These are phyloP conservation scores for Xenopus petersii DNA, from an alignment of 2,797 vertebrate species.

Conservation along the genomic window DNA sequence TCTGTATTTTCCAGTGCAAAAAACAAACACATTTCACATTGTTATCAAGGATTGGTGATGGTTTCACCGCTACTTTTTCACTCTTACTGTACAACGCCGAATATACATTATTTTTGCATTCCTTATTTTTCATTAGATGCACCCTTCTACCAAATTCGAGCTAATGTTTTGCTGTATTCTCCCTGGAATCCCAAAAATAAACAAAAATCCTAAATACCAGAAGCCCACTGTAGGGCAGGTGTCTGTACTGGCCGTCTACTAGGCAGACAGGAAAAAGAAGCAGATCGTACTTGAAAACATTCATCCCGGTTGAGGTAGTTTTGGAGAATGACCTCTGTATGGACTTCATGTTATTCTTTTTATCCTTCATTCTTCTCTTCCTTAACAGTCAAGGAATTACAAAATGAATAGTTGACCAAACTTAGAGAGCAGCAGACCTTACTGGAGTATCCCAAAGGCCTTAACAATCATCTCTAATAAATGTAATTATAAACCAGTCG, in stretches of 20 bases:
- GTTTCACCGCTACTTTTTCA: neutral
- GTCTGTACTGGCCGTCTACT: slow-evolving; percentile 18
- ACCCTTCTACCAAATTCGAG: neutral
- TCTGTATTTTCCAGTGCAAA: slow-evolving; percentile 1
- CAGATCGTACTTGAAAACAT: slow-evolving; percentile 79
- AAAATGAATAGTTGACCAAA: slow-evolving; percentile 49
- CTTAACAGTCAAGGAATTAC: slow-evolving; percentile 56
- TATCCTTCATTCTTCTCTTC: slow-evolving; percentile 9
- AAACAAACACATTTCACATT: neutral
- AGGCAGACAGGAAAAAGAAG: slow-evolving; percentile 10
- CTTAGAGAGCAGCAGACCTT: slow-evolving; percentile 28
- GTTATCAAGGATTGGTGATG: neutral
- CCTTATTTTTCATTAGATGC: slow-evolving; percentile 30
- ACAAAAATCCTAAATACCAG: neutral
- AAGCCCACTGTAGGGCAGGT: neutral
- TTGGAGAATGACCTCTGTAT: slow-evolving; percentile 66
- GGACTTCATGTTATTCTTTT: slow-evolving; percentile 62
- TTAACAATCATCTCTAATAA: slow-evolving; percentile 26
- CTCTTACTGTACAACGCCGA: neutral
- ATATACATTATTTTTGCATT: neutral
- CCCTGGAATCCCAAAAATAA: slow-evolving; percentile 14
- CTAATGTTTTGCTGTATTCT: neutral
- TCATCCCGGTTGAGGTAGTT: slow-evolving; percentile 99
- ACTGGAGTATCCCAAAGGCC: slow-evolving; percentile 7
- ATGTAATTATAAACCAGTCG: slow-evolving; percentile 9